Base-by-base conservation (phyloP, 1,140 invertebrate species). In the Drepana arcuata region DNA sequence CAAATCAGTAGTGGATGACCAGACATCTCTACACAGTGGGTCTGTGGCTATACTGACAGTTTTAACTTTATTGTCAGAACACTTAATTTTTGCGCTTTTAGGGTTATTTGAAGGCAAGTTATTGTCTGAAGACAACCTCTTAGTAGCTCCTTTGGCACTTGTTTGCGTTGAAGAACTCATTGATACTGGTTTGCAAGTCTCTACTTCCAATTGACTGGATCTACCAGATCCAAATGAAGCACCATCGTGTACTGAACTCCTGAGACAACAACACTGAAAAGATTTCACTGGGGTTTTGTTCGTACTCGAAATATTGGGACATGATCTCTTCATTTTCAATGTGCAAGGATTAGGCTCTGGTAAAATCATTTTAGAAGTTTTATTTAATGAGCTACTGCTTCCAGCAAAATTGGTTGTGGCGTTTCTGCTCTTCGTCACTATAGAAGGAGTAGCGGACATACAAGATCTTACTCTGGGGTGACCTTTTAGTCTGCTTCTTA, bases 1-100 rank as follows among this genome's bases (percentile, higher is more conserved):
- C 12, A 40, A 33, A 33, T 40, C 30, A 13, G 30, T 18, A 6
- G 23, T 40, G 1, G 38, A 40, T 16, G 23, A 33, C 21, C 29
- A 16, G 1, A 7, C 18, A 12, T 40, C 38, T 26, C 29, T 14
- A 21, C 38, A 40, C 9, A 33, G 4, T 16, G 38, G 21, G 7
- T 33, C 14, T 13, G 24, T 16, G 7, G 29, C 10, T 9, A 14
- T 40, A 3, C 23, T 14, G 16, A 16, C 33, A 6, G 5, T 4
- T 11, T 25, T 23, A 4, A 14, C 1, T n/a, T 10, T 15, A 29
- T 39, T 39, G n/a, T 39, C 21, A 2, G 7, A 1, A 16, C 34
- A 18, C 3, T 33, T 15, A 2, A 2, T n/a, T n/a, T n/a, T n/a
- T n/a, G n/a, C n/a, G n/a, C n/a, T n/a, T n/a, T n/a, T n/a, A n/a